phyloP scores from a whole-genome alignment of 2,888 invertebrate genomes.

The Heliconius sara region DNA sequence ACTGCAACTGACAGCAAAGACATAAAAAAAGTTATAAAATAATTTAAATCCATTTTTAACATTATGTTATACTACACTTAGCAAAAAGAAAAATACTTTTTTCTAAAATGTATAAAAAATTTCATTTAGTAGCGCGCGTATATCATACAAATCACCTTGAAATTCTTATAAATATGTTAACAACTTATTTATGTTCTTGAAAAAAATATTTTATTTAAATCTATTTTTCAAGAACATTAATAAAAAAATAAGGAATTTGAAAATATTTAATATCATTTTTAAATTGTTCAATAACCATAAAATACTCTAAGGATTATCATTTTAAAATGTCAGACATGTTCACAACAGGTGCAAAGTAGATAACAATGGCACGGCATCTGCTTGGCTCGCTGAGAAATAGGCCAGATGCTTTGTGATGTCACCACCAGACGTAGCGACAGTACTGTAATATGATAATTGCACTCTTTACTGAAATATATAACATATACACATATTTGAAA shows the following conservation, averaged over 20 bases:
- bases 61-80: too few species aligned
- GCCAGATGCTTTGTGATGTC: conserved; percentile 27
- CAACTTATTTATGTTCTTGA: neutral
- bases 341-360: conserved; percentile 7
- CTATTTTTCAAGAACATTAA: too few species aligned
- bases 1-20: too few species aligned
- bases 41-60: too few species aligned
- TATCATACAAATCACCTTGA: too few species aligned
- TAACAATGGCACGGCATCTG: conserved; percentile 20
- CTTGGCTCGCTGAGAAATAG: conserved; percentile 5
- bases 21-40: too few species aligned
- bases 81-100: too few species aligned
- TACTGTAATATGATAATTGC: neutral
- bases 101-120: too few species aligned
- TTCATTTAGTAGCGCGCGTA: too few species aligned
- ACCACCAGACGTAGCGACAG: conserved; percentile 17
- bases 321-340: neutral
- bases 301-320: neutral
- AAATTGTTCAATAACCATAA: neutral
- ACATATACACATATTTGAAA: neutral
- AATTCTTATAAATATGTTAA: too few species aligned
- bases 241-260: neutral
- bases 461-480: neutral
- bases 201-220: neutral
- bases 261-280: neutral